phyloP scores from a whole-genome alignment of 2,888 invertebrate species.

The Napeogenes inachia region DNA sequence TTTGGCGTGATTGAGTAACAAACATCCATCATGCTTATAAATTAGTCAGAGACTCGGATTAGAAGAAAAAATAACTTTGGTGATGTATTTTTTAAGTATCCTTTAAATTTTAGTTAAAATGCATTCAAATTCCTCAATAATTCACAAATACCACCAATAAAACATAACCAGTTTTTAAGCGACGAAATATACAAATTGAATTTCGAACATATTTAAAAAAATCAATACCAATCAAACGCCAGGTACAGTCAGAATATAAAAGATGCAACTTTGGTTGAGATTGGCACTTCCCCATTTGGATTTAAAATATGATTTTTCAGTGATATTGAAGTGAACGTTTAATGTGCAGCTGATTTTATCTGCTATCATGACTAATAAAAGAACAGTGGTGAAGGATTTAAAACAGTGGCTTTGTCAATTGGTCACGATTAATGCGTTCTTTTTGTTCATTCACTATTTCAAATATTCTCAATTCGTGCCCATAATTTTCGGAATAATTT shows the following conservation, averaged over 20 bases:
- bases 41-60: too few relatives aligned
- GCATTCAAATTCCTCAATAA: too few relatives aligned
- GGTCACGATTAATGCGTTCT: background rate
- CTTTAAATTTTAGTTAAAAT: too few relatives aligned
- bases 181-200: background rate
- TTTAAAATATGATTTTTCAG: constrained; percentile 11
- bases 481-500: too few relatives aligned
- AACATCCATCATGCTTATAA: too few relatives aligned
- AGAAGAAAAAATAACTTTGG: too few relatives aligned
- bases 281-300: constrained; percentile 10
- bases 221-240: background rate
- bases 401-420: background rate
- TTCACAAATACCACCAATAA: too few relatives aligned
- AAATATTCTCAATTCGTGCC: too few relatives aligned
- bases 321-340: background rate
- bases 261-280: constrained; percentile 6
- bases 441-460: too few relatives aligned
- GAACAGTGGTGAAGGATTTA: background rate
- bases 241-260: background rate
- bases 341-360: background rate
- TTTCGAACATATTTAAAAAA: background rate
- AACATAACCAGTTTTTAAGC: too few relatives aligned
- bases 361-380: constrained; percentile 1
- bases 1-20: too few relatives aligned
- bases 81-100: too few relatives aligned